Evolutionary conservation across 2,797 vertebrate species (phyloP).

Genomic region (Acipenser oxyrinchus): DNA sequence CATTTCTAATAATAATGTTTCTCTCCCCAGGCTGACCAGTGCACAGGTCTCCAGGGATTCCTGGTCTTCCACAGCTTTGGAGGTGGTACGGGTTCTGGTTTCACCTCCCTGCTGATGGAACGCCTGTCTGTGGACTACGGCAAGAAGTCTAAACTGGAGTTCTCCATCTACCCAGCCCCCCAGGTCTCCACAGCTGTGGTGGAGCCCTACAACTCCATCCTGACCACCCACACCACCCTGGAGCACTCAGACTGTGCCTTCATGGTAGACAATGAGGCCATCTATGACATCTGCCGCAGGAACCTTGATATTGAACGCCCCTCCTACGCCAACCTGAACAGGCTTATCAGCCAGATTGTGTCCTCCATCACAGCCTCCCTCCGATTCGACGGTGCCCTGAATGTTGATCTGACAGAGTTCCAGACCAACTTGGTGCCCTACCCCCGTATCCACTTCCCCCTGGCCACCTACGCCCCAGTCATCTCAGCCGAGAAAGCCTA

Average conservation of each 20-base stretch:
- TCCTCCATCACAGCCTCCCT: slow-evolving; percentile 66
- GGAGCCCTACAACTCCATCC: slow-evolving; percentile 67
- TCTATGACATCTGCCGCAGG: slow-evolving; percentile 67
- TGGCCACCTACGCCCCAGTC: slow-evolving; percentile 54
- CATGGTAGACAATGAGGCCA: slow-evolving; percentile 72
- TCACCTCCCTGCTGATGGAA: slow-evolving; percentile 63
- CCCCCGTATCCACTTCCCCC: slow-evolving; percentile 59
- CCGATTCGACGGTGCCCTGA: slow-evolving; percentile 67
- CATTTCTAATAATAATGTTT: background rate
- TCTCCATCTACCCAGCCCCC: slow-evolving; percentile 63
- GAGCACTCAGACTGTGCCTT: slow-evolving; percentile 71
- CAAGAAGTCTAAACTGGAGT: slow-evolving; percentile 63
- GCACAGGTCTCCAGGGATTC: slow-evolving; percentile 65
- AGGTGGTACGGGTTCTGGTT: slow-evolving; percentile 62
- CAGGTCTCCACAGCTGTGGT: slow-evolving; percentile 66
- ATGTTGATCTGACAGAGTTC: slow-evolving; percentile 72
- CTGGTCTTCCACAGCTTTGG: slow-evolving; percentile 67
- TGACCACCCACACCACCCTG: slow-evolving; percentile 64
- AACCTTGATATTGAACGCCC: slow-evolving; percentile 70
- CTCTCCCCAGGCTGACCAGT: slow-evolving; percentile 58
- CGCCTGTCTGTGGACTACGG: slow-evolving; percentile 60
- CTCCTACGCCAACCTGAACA: slow-evolving; percentile 67
- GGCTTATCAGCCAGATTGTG: slow-evolving; percentile 63
- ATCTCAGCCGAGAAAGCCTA: slow-evolving; percentile 62
- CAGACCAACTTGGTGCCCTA: slow-evolving; percentile 74